phyloP scores from a whole-genome alignment of 2,113 vertebrate genomes.

The Thinocorus orbignyianus region DNA sequence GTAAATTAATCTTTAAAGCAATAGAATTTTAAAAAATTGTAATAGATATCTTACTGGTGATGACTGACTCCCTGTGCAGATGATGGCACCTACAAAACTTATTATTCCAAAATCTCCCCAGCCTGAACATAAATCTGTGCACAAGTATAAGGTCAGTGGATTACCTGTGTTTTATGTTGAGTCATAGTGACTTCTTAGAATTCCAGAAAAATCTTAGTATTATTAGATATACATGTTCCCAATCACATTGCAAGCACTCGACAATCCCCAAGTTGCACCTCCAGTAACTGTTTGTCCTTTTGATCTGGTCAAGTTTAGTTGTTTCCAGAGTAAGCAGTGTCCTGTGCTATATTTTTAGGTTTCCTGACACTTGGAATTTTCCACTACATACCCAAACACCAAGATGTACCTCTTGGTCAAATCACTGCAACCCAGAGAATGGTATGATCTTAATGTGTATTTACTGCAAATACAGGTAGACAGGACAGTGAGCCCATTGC shows the following conservation, averaged over 20 bases:
- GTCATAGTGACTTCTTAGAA: background rate
- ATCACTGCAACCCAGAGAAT: background rate
- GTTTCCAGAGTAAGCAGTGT: background rate
- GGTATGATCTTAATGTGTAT: background rate
- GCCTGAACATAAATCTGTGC: background rate
- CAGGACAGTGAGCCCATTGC: background rate
- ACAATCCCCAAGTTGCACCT: background rate
- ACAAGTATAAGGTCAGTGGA: background rate
- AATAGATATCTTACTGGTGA: background rate
- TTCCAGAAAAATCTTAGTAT: background rate
- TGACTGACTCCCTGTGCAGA: background rate
- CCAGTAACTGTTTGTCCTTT: background rate
- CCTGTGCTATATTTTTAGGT: background rate
- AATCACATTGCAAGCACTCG: accelerated
- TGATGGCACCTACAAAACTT: background rate
- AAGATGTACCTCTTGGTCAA: background rate
- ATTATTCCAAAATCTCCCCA: background rate
- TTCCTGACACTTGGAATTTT: background rate
- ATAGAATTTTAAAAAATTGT: background rate
- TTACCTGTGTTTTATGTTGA: background rate
- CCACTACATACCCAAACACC: background rate
- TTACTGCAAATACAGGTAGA: background rate
- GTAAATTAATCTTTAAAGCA: background rate
- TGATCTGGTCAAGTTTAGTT: background rate
- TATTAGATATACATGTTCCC: background rate